Evolutionary conservation across 2,888 invertebrate species (phyloP).

Genomic region (Cecidostiba fungosa): DNA sequence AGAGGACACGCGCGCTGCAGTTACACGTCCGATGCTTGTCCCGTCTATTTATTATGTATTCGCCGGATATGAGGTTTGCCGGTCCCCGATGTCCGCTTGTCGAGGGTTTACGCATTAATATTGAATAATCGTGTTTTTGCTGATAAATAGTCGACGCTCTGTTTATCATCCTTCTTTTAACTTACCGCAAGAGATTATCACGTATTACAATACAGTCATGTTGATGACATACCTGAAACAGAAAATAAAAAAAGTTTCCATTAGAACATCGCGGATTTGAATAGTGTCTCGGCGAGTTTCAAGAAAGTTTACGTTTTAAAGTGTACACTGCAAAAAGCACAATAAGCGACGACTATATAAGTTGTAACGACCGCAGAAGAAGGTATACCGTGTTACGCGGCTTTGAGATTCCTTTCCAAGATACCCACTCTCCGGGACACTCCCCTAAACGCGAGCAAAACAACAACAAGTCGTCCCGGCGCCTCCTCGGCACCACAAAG

Average conservation of each 20-base stretch:
- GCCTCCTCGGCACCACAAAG: neutral
- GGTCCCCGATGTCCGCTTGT: neutral
- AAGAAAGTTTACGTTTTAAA: neutral
- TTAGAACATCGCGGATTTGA: neutral
- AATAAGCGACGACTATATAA: neutral
- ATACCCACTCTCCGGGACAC: neutral
- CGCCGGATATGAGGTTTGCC: neutral
- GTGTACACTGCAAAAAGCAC: neutral
- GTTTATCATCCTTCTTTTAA: neutral
- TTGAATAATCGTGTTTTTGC: neutral
- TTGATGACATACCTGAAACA: neutral
- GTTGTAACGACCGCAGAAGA: neutral
- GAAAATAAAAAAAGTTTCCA: neutral
- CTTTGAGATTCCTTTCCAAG: constrained; percentile 12
- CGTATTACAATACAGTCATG: neutral
- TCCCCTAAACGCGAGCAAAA: constrained; percentile 28
- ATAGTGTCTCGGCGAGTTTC: neutral
- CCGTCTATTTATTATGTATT: constrained; percentile 4
- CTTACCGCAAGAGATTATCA: neutral
- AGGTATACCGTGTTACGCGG: neutral
- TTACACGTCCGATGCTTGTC: neutral
- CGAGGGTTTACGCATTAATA: neutral
- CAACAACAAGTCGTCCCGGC: neutral
- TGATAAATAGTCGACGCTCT: neutral
- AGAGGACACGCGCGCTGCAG: neutral